Evolutionary conservation across 2,888 invertebrate genomes (phyloP).

Genomic region (Synergus laeviventris): DNA sequence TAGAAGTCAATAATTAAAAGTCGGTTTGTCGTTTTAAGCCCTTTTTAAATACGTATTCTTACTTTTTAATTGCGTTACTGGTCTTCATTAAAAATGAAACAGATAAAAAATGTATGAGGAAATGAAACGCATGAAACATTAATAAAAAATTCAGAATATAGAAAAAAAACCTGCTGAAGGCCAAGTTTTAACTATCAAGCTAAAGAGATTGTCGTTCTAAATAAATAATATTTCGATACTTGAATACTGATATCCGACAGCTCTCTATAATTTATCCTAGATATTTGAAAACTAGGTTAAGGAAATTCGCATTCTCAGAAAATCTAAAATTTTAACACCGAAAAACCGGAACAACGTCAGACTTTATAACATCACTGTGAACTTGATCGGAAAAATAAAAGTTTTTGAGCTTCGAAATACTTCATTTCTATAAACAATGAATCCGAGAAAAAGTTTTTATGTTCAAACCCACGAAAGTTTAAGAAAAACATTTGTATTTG

Average conservation of each 20-base stretch:
- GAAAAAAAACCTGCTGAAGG: constrained; percentile 12
- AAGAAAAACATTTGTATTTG: background rate
- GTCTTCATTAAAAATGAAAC: constrained; percentile 3
- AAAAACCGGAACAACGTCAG: constrained; percentile 3
- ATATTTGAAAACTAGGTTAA: background rate
- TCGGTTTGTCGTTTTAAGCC: background rate
- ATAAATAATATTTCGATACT: background rate
- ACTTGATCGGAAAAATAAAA: constrained; percentile 12
- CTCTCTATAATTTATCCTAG: background rate
- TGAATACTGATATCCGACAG: background rate
- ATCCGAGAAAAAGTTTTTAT: background rate
- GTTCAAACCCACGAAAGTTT: background rate
- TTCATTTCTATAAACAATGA: constrained; percentile 1
- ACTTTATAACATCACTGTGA: constrained; percentile 11
- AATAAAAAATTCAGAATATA: constrained; percentile 29
- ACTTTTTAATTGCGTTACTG: background rate
- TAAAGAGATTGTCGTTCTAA: background rate
- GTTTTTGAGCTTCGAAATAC: background rate
- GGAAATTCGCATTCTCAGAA: background rate
- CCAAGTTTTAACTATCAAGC: background rate
- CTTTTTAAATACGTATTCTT: background rate
- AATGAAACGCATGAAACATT: constrained; percentile 20
- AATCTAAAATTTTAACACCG: background rate
- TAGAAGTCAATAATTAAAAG: background rate
- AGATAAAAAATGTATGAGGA: constrained; percentile 1